Base-by-base conservation (phyloP, 2,797 vertebrate species). In the Emys orbicularis region DNA sequence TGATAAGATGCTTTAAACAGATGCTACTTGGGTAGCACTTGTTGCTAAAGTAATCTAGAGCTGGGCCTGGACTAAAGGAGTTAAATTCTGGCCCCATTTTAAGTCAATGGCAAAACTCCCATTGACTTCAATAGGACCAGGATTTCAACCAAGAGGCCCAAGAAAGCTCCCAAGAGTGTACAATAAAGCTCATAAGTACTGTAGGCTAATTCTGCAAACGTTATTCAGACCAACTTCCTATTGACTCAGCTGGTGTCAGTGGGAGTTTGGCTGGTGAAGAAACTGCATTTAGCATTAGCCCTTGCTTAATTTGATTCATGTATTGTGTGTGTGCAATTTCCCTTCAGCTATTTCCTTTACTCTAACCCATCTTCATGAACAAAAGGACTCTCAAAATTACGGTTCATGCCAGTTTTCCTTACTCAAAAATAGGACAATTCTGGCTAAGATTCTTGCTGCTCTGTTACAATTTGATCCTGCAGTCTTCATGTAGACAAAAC, bases 51-150 rank as follows among this genome's bases (percentile, higher is more conserved):
- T 12, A 19, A 50, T 4, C 72, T 91, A n/a, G 31, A 79, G 87
- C 86, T 81, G n/a, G 44, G 90, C 88, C 10, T 31, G 5, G 18
- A 84, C 49, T 37, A 84, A 84, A 90, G 25, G 18, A 81, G 89
- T 90, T 41, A 79, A 79, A 84, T 92, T 88, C 47, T 81, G n/a
- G 83, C 23, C 83, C 0, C 0, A 81, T 79, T 88, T 54, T 37
- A 91, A 91, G 10, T 76, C 21, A 84, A 0, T 50, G n/a, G 47
- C 65, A 92, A 91, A 93, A 83, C 41, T 41, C 41, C 72, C 44
- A 82, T 12, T 74, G 27, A 84, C 61, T 89, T 94, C 52, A 74
- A 3, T 57, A 44, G 86, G 12, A 47, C 92, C 76, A 92, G 72
- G 8, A 23, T 31, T 59, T 54, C 34, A 77, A 54, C 54, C 9